Base-by-base conservation (phyloP, 2,888 invertebrate genomes). In the Euphydryas editha region DNA sequence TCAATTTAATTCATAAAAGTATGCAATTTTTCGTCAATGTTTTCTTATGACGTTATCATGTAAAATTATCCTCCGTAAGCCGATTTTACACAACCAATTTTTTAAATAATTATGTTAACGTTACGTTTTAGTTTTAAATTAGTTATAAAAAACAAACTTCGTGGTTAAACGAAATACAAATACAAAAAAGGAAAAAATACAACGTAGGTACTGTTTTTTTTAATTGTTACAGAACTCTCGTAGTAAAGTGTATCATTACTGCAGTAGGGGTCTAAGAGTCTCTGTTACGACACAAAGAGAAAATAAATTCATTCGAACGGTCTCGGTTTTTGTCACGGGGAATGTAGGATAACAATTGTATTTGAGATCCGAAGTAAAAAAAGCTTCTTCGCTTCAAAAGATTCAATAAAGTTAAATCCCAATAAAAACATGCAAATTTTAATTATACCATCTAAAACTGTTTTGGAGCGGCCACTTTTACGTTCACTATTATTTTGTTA, bases 201-300 rank as follows among this genome's bases (percentile, higher is more conserved):
- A 60, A 39, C 10, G 6, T 11, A 46, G 61, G 24, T 42, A 24
- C 2, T 24, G 5, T 17, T 18, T 7, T 30, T 54, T 24, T 24
- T 58, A 46, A 21, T 55, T 17, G 7, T 24, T n/a, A 59, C 36
- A n/a, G 6, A 18, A 30, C 46, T 39, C n/a, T 46, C 30, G 10
- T 13, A 59, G n/a, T 60, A 8, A 30, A 61, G 55, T 56, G 60
- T 62, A 57, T 68, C 58, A 70, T 70, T 70, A 65, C 59, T 20
- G 39, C 37, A 56, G 46, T 44, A 55, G 61, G 15, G 17, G 30
- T 49, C 46, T 54, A 59, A 65, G 57, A 59, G 59, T 65, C 65
- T 62, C 60, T 56, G 58, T 61, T 61, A 68, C 55, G 21, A 62
- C 56, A 66, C 58, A 71, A 69, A 67, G 59, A 66, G 66, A 66